Percentiles rank a stretch among this genome's conserved stretches.
Evolutionary conservation across 2,797 vertebrate genomes (phyloP).

Genomic region (Pseudotriccus pelzelni): DNA sequence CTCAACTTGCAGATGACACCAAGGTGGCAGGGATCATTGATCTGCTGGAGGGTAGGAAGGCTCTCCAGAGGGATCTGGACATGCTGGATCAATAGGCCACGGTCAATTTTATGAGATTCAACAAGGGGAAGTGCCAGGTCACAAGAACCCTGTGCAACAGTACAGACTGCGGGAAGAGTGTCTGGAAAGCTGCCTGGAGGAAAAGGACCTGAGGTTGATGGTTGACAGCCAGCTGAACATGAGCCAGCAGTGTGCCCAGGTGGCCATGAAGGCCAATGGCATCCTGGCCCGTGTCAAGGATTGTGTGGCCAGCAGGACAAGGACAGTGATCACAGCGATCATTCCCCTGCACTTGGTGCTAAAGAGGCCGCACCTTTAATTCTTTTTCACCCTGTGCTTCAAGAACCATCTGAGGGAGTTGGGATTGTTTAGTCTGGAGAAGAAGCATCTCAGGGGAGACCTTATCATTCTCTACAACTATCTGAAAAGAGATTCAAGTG

Average conservation of each 20-base stretch:
- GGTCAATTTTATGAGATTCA: not conserved
- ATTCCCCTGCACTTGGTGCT: not conserved
- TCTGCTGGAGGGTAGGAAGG: not conserved
- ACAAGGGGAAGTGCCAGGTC: not conserved
- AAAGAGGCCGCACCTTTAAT: not conserved
- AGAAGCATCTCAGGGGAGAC: not conserved
- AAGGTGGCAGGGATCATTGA: not conserved
- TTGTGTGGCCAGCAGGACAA: not conserved
- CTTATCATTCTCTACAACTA: not conserved
- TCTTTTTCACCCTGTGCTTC: not conserved
- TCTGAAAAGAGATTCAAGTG: not conserved
- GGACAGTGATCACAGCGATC: not conserved
- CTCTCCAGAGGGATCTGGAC: not conserved
- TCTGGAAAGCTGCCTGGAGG: rapidly evolving
- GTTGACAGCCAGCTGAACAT: not conserved
- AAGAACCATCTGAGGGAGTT: not conserved
- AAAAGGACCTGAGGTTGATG: not conserved
- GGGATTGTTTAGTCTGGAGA: not conserved
- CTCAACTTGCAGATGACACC: not conserved
- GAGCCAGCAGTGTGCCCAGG: not conserved
- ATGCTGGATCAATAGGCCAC: not conserved
- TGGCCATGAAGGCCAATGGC: not conserved
- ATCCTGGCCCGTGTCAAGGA: not conserved
- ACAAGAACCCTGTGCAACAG: not conserved
- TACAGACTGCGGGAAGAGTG: not conserved